Evolutionary conservation across 2,113 vertebrate species (phyloP).

Genomic region (Larimichthys crocea): DNA sequence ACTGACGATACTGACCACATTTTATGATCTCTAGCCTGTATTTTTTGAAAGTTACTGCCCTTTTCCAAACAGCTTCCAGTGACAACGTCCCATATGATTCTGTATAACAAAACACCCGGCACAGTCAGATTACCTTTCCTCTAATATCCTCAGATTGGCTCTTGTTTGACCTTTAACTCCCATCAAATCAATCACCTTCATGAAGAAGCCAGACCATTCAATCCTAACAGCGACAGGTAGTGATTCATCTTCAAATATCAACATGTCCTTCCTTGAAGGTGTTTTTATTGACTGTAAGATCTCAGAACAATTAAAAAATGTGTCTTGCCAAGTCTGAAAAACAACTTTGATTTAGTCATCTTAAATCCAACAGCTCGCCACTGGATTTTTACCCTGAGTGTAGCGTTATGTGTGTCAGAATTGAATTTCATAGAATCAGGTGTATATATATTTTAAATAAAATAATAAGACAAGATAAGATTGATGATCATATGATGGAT

Average conservation of each 20-base stretch:
- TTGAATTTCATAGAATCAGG: background rate
- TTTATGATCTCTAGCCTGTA: too few species aligned
- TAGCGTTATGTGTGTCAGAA: background rate
- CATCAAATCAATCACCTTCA: background rate
- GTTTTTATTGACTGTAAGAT: background rate
- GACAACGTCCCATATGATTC: too few species aligned
- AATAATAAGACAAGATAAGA: background rate
- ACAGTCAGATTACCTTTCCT: too few species aligned
- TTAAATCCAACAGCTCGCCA: background rate
- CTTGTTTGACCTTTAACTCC: background rate
- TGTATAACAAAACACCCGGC: too few species aligned
- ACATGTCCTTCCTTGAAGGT: background rate
- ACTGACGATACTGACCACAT: too few species aligned
- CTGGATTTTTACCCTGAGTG: background rate
- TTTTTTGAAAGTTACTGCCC: too few species aligned
- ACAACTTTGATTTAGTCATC: background rate
- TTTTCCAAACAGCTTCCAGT: too few species aligned
- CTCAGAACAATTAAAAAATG: background rate
- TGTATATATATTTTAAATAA: background rate
- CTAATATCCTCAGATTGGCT: too few species aligned
- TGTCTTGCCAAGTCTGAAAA: background rate
- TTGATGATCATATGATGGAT: conserved; percentile 15
- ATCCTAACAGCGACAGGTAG: background rate
- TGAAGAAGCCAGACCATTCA: background rate
- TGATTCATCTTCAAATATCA: background rate